Evolutionary conservation across 2,797 vertebrate species (phyloP), one percentile per base, ranked within the genome.

Genomic region (Kryptopterus vitreolus): DNA sequence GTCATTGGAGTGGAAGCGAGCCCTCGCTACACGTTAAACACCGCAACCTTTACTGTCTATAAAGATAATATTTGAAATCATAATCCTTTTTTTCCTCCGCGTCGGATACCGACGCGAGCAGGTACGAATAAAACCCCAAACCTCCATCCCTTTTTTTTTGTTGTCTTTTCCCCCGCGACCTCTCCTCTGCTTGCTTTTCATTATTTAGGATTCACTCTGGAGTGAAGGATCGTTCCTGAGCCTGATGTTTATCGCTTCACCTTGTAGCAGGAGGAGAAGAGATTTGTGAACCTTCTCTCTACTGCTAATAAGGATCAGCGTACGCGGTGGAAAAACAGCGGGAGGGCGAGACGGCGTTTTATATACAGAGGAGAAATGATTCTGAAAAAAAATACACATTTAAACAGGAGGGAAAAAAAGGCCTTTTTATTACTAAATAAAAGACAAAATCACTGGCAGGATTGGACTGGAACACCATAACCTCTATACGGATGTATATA

Each of bases 1-100:
- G 71, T 50, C 80, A 66, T 79, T 76, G 78, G 79, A 82, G 59
- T 59, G 6, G 55, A 20, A 63, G 63, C 26, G 24, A 55, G 43
- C 24, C 46, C 12, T 26, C 13, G 3, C 18, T 31, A 46, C 26
- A 4, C 63, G 70, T 81, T 48, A 82, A 80, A 57, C 69, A 70
- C 61, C 78, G 70, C 62, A 70, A 82, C 70, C 59, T 68, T 76
- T 52, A 22, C 66, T 48, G 52, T 43, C 70, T 78, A 52, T 78
- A 43, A 58, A 50, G 35, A 61, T 75, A 86, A 53, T 66, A 50
- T 35, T 46, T 46, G 38, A 46, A 66, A 38, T 38, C 15, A 16
- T 9, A 73, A 57, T 4, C 3, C 3, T 7, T 57, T 73, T 1
- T 73, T 12, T 57, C 46, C 8, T 43, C 10, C 38, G 10, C 38